Conservation (phyloP, 1,140 invertebrate species). For the Mylabris phalerata region DNA sequence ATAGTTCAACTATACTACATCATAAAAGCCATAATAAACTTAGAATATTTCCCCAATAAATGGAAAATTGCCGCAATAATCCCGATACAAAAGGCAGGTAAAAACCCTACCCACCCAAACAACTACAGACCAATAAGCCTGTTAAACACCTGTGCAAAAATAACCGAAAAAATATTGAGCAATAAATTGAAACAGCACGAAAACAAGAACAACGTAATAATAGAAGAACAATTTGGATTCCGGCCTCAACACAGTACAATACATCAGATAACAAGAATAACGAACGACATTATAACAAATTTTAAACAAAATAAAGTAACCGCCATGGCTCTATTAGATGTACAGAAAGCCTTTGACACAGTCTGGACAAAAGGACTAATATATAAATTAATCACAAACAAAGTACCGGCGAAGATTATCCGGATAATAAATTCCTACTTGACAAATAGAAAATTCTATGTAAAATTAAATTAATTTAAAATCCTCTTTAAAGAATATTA, state of each 20-base stretch:
- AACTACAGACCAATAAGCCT: conserved; percentile 11
- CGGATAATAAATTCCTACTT: conserved; percentile 29
- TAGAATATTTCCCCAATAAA: neutral
- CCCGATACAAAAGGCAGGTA: neutral
- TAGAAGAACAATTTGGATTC: conserved; percentile 6
- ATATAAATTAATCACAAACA: conserved; percentile 26
- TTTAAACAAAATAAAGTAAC: neutral
- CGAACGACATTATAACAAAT: conserved; percentile 1
- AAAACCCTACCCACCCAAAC: neutral
- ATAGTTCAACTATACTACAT: neutral
- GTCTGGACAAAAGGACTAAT: conserved; percentile 35
- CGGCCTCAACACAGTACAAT: neutral
- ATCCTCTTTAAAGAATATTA: conserved; percentile 14
- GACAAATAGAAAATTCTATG: conserved; percentile 23
- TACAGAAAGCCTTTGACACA: conserved; percentile 31
- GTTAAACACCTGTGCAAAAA: neutral
- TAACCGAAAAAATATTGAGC: neutral
- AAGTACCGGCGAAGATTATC: conserved; percentile 20
- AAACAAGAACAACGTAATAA: conserved; percentile 9
- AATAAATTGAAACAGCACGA: conserved; percentile 1
- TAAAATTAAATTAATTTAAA: conserved; percentile 20
- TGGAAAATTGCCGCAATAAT: neutral
- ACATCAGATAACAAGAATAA: conserved; percentile 2
- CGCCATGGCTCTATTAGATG: neutral
- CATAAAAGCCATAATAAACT: neutral